These are phyloP conservation scores for Virgularia gustaviana DNA, from an alignment of 92 coral and sea anemone genomes.

Conservation along the genomic window DNA sequence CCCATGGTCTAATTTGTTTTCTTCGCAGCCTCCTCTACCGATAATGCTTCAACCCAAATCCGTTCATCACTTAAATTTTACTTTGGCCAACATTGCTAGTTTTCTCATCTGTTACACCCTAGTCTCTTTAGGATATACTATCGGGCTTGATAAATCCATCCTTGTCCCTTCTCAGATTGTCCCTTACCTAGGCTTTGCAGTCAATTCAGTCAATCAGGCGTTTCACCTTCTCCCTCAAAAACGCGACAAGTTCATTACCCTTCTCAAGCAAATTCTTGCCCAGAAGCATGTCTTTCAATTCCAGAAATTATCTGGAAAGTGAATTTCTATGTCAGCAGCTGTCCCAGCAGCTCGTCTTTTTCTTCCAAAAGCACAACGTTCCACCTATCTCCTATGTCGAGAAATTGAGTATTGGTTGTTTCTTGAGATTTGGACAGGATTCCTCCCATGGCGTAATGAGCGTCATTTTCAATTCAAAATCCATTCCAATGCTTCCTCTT, in stretches of 20 bases:
- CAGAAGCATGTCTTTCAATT: too few relatives aligned
- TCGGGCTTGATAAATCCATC: not conserved
- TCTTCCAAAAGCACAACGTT: constrained; percentile 12
- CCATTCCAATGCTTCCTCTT: constrained; percentile 44
- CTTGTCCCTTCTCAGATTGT: not conserved
- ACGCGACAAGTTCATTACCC: too few relatives aligned
- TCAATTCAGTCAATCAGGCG: not conserved
- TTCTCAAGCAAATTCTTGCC: too few relatives aligned
- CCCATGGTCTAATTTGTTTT: too few relatives aligned
- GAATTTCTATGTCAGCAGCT: constrained; percentile 36
- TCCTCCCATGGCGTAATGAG: constrained; percentile 47
- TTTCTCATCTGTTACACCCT: not conserved
- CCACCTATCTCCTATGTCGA: constrained; percentile 21
- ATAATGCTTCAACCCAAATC: not conserved
- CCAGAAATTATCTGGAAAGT: constrained; percentile 26
- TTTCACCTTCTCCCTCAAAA: not conserved
- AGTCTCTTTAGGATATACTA: not conserved
- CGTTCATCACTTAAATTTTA: not conserved
- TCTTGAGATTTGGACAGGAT: constrained; percentile 47
- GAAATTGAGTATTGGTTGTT: constrained; percentile 53
- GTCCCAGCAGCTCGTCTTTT: constrained; percentile 53
- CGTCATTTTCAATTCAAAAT: constrained; percentile 22
- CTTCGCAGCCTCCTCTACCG: too few relatives aligned
- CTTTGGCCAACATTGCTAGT: not conserved
- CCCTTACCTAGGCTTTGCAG: not conserved